Evolutionary conservation across 2,888 invertebrate genomes (phyloP).

Genomic region (Andrena haemorrhoa): DNA sequence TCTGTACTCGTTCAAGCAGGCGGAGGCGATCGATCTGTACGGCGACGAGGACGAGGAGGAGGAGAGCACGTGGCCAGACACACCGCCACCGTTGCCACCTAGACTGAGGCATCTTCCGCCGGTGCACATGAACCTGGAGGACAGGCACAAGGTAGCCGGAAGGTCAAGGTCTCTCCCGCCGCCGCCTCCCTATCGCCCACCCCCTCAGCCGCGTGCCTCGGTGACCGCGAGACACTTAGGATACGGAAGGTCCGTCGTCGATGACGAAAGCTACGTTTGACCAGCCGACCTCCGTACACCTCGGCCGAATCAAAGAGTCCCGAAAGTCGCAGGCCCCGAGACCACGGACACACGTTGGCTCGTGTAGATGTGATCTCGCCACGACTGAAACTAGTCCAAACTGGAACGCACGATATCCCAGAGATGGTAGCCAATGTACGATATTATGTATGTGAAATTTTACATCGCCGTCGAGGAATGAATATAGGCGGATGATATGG

Average conservation of each 20-base stretch:
- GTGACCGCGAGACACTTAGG: constrained; percentile 81
- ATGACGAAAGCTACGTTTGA: constrained; percentile 84
- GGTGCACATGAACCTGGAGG: constrained; percentile 88
- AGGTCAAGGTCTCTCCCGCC: constrained; percentile 83
- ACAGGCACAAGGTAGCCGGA: constrained; percentile 85
- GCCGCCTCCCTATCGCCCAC: constrained; percentile 83
- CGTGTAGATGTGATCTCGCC: constrained; percentile 51
- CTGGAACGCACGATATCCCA: constrained; percentile 62
- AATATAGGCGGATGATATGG: constrained; percentile 9
- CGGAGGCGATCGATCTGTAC: constrained; percentile 80
- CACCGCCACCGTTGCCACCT: constrained; percentile 88
- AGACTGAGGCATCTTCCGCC: constrained; percentile 88
- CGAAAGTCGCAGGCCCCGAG: constrained; percentile 42
- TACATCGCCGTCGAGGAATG: constrained; percentile 31
- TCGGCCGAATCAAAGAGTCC: constrained; percentile 48
- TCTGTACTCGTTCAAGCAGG: constrained; percentile 80
- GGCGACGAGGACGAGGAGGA: constrained; percentile 85
- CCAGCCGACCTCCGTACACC: constrained; percentile 40
- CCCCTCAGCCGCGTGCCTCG: constrained; percentile 82
- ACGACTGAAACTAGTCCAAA: constrained; percentile 79
- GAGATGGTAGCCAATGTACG: constrained; percentile 34
- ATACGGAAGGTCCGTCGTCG: constrained; percentile 81
- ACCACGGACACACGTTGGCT: constrained; percentile 25
- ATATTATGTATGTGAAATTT: constrained; percentile 26
- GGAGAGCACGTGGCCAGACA: constrained; percentile 83